These are phyloP conservation scores for Eidolon dupreanum DNA, from an alignment of 2,797 vertebrate species.

Conservation along the genomic window DNA sequence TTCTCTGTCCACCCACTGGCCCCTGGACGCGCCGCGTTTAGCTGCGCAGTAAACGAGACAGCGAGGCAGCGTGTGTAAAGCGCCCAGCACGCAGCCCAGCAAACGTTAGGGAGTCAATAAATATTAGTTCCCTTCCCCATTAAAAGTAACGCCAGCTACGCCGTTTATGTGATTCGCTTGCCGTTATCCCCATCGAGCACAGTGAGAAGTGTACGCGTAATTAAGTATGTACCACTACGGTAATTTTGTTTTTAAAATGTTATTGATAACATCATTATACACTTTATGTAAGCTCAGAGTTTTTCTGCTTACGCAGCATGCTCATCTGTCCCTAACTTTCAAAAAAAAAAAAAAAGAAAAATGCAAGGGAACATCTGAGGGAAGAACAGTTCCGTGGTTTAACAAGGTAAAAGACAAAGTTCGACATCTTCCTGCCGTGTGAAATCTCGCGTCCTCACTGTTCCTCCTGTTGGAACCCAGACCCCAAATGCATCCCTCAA, in stretches of 20 bases:
- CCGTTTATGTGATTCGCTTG: background rate
- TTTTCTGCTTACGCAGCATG: constrained; percentile 62
- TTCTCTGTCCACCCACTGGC: background rate
- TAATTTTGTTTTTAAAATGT: constrained; percentile 61
- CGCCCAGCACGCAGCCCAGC: background rate
- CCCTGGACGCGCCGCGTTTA: background rate
- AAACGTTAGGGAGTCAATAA: constrained; percentile 52
- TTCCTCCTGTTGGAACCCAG: background rate
- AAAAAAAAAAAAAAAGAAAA: background rate
- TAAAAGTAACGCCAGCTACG: constrained; percentile 47
- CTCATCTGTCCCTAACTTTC: constrained; percentile 37
- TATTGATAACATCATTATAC: constrained; percentile 63
- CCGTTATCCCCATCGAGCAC: constrained; percentile 21
- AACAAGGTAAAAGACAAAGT: background rate
- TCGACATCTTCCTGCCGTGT: background rate
- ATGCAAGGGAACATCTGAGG: background rate
- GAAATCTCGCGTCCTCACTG: background rate
- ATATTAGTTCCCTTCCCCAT: constrained; percentile 58
- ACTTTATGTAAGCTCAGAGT: constrained; percentile 57
- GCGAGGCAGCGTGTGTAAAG: background rate
- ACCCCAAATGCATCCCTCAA: background rate
- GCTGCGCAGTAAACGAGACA: background rate
- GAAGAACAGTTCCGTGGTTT: constrained; percentile 21
- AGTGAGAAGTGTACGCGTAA: constrained; percentile 57
- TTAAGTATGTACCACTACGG: constrained; percentile 56